Conservation (phyloP, 2,797 vertebrate species). For the Miichthys miiuy region DNA sequence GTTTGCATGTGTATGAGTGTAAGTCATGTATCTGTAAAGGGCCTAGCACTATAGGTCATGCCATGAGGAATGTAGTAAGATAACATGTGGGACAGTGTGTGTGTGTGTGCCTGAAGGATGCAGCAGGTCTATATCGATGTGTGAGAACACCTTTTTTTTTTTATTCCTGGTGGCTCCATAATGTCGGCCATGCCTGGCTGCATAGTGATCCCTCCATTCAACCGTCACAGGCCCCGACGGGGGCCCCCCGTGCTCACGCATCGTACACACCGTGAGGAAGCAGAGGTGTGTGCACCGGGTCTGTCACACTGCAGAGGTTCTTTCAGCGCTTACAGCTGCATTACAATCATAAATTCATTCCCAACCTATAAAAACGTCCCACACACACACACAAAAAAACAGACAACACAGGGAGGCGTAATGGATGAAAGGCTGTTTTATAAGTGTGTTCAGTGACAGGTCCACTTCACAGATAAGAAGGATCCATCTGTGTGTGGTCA, state of each 20-base stretch:
- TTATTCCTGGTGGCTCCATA: constrained; percentile 49
- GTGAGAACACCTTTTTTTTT: constrained; percentile 52
- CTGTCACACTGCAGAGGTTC: constrained; percentile 59
- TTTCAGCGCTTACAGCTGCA: constrained; percentile 34
- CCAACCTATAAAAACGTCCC: constrained; percentile 65
- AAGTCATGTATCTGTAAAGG: constrained; percentile 65
- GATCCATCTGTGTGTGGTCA: constrained; percentile 70
- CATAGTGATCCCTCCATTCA: constrained; percentile 61
- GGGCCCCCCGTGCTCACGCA: constrained; percentile 14
- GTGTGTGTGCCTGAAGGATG: constrained; percentile 16
- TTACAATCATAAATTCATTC: constrained; percentile 71
- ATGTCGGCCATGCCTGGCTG: constrained; percentile 63
- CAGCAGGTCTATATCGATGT: constrained; percentile 42
- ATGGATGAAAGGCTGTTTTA: constrained; percentile 80
- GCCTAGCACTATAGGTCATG: constrained; percentile 68
- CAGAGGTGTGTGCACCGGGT: constrained; percentile 36
- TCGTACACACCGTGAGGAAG: constrained; percentile 39
- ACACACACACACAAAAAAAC: constrained; percentile 54
- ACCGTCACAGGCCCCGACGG: constrained; percentile 42
- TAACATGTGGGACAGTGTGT: constrained; percentile 35
- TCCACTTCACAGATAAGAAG: constrained; percentile 76
- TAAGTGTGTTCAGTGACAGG: constrained; percentile 76
- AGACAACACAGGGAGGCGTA: constrained; percentile 72
- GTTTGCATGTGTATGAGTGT: constrained; percentile 69
- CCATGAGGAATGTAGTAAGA: constrained; percentile 45